Conservation (phyloP, 2,797 vertebrate species). For the Muscicapa striata region DNA sequence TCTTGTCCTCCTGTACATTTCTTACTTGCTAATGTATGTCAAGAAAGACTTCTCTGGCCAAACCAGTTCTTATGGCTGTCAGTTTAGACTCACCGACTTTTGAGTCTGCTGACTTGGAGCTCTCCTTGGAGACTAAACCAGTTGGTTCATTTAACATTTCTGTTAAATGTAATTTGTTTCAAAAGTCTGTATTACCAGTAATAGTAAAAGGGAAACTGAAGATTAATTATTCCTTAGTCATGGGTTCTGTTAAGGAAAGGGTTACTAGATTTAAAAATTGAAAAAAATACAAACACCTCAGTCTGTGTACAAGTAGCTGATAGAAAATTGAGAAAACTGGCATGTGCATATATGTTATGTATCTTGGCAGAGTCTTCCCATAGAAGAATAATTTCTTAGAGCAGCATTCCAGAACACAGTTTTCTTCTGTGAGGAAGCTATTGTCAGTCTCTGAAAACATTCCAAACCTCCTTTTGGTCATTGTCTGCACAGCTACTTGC, state of each 20-base stretch:
- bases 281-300: background rate
- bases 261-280: background rate
- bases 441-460: background rate
- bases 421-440: background rate
- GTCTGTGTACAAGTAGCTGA: background rate
- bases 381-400: background rate
- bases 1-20: background rate
- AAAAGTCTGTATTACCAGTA: background rate
- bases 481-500: background rate
- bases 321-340: background rate
- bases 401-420: background rate
- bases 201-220: background rate
- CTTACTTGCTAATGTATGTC: background rate
- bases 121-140: background rate
- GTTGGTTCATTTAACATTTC: background rate
- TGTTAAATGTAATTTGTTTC: background rate
- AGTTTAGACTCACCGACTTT: background rate
- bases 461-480: background rate
- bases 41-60: background rate
- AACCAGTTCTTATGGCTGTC: background rate
- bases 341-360: background rate
- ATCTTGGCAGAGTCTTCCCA: background rate
- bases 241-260: background rate
- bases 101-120: background rate
- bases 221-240: background rate